Conservation (phyloP, 2,113 vertebrate species). For the Meriones unguiculatus region DNA sequence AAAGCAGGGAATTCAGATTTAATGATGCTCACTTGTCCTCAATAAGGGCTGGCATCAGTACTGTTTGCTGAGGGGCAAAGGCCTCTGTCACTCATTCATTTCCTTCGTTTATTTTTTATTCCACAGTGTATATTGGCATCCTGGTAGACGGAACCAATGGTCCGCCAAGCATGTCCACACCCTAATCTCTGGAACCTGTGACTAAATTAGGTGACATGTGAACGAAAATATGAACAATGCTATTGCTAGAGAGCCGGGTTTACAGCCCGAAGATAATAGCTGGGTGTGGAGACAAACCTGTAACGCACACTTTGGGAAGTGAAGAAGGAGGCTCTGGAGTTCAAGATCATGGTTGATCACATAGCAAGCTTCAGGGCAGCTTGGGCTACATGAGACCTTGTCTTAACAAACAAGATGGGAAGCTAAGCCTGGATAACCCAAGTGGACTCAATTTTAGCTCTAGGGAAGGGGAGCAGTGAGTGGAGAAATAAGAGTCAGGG, state of each 20-base stretch:
- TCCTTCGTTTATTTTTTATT: not conserved
- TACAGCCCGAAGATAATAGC: not conserved
- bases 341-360: not conserved
- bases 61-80: not conserved
- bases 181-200: not conserved
- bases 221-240: not conserved
- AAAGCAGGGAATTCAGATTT: not conserved
- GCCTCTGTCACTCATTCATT: not conserved
- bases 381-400: not conserved
- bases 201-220: not conserved
- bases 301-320: not conserved
- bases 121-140: not conserved
- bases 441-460: not conserved
- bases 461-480: not conserved
- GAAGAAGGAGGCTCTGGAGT: not conserved
- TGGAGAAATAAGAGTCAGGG: not conserved
- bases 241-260: not conserved
- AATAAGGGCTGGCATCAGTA: not conserved
- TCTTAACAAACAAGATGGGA: not conserved
- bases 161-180: not conserved
- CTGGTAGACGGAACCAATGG: not conserved
- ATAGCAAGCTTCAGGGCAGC: not conserved
- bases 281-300: not conserved
- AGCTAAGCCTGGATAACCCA: not conserved
- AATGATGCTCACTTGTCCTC: not conserved